These are phyloP conservation scores for Drosophila rhopaloa DNA, from an alignment of 1,140 invertebrate species.

Conservation along the genomic window DNA sequence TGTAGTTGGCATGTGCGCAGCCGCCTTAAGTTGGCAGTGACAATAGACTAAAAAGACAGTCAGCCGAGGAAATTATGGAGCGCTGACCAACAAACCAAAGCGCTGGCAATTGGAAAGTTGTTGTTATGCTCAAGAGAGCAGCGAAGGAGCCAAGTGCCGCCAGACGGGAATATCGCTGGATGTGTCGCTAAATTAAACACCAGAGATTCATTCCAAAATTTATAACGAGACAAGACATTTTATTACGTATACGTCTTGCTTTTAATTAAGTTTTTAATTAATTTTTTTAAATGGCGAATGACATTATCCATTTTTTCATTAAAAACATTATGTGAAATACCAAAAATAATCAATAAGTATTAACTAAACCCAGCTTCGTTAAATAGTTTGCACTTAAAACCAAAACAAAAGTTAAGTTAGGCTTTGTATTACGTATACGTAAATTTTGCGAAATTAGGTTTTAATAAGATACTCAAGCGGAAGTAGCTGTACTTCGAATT, in stretches of 20 bases:
- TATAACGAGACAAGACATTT: not conserved
- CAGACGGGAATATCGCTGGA: conserved; percentile 11
- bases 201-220: conserved; percentile 4
- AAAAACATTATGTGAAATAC: not conserved
- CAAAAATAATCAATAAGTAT: not conserved
- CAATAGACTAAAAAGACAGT: conserved; percentile 44
- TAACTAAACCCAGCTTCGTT: too few species aligned
- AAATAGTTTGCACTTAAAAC: too few species aligned
- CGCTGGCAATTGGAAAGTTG: conserved; percentile 71
- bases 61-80: conserved; percentile 69
- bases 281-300: not conserved
- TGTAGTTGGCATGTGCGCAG: conserved; percentile 59
- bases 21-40: conserved; percentile 51
- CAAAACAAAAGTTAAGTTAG: not conserved
- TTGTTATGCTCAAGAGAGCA: conserved; percentile 63
- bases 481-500: not conserved
- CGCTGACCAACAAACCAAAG: conserved; percentile 60
- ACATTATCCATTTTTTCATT: not conserved
- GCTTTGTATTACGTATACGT: not conserved
- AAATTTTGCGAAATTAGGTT: not conserved
- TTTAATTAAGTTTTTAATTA: not conserved
- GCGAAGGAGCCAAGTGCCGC: conserved; percentile 34
- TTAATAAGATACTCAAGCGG: not conserved
- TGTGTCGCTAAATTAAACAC: not conserved
- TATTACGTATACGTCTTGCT: not conserved